Base-by-base conservation (phyloP, 2,113 vertebrate species). In the Nibea coibor region DNA sequence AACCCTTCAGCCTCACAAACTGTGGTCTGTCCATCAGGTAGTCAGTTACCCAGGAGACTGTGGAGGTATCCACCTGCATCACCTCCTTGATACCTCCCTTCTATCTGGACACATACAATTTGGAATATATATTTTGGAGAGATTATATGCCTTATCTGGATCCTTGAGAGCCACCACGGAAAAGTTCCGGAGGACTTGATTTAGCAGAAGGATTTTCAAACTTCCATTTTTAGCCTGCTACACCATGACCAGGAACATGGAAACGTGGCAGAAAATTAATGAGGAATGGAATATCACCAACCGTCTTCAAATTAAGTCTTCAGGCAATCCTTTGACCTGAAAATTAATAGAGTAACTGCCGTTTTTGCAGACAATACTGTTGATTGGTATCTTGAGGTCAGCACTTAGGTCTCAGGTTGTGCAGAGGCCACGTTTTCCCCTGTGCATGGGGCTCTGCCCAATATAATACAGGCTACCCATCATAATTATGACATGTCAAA, bases 401-500 rank as follows among this genome's bases (percentile, higher is more conserved):
- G 19, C 47, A 48, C 20, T 39, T 19, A 53, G 14, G 31, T 22
- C 4, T 15, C 31, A 22, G 50, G 57, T 14, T 48, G 24, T 47
- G 2, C 3, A 50, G n/a, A 14, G n/a, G 20, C 28, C 5, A 26
- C 19, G 53, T 19, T 31, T 28, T 11, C 51, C 39, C 22, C 2
- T 6, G 39, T 19, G 57, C 22, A 43, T 0, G 0, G 1, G 12
- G 22, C 66, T 19, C 43, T 22, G 24, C 63, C 19, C 45, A 39
- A 16, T n/a, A 61, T 68, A 26, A 59, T 51, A 68, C 64, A 78
- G 17, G 20, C 12, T 61, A 19, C 53, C n/a, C 15, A n/a, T 50
- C 4, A 69, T 50, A 61, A 69, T 53, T 78, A 70, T 11, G 31
- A 51, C 17, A 10, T 51, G 66, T 69, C 75, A 62, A 22, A 63